Percentiles rank a stretch among this genome's conserved stretches.
phyloP scores from a whole-genome alignment of 2,113 vertebrate species.

The Alexandromys fortis region DNA sequence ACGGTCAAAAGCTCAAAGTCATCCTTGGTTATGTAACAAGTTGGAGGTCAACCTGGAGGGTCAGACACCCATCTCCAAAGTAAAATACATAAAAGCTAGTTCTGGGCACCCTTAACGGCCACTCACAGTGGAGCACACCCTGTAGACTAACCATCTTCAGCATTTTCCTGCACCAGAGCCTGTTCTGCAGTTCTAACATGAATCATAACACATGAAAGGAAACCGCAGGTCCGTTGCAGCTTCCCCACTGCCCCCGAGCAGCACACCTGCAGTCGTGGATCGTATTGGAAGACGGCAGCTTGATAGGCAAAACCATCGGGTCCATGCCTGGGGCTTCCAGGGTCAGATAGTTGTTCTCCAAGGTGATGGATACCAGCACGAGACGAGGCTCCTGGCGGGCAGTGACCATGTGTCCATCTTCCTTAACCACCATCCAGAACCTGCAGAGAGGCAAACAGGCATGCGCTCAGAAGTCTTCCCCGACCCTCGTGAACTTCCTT shows the following conservation, averaged over 20 bases:
- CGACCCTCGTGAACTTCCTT: neutral
- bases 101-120: neutral
- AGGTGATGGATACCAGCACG: conserved; percentile 88
- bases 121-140: neutral
- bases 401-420: conserved; percentile 93
- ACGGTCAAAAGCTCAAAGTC: neutral
- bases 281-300: conserved; percentile 81
- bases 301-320: conserved; percentile 84
- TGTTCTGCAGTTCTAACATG: too few species aligned
- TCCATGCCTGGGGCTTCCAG: conserved; percentile 90
- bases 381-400: conserved; percentile 93
- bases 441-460: conserved; percentile 75
- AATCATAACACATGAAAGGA: neutral
- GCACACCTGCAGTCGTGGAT: conserved; percentile 86
- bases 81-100: neutral
- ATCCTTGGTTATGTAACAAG: neutral
- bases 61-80: neutral
- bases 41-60: neutral
- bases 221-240: rapidly evolving
- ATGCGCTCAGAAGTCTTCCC: neutral
- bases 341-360: conserved; percentile 77
- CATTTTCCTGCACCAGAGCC: neutral
- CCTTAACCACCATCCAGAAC: conserved; percentile 93
- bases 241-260: rapidly evolving
- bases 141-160: neutral